These are phyloP conservation scores for Helobdella robusta DNA, from an alignment of 2,888 invertebrate species.

Conservation along the genomic window DNA sequence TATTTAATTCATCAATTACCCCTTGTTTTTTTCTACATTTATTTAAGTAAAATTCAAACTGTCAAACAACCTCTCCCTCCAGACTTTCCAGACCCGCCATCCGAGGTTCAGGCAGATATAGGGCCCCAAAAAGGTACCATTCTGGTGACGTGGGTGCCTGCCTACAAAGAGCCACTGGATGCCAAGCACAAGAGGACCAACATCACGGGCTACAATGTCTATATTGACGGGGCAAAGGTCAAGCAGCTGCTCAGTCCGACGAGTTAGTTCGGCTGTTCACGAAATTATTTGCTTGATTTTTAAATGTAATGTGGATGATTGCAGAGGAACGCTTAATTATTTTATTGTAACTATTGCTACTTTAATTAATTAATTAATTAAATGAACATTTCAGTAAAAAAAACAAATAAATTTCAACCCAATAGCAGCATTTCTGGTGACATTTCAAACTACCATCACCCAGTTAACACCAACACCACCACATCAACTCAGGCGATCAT, in stretches of 20 bases:
- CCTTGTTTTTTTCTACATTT: not conserved
- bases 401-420: not conserved
- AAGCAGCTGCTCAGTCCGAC: constrained; percentile 28
- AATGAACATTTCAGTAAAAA: not conserved
- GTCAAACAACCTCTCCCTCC: not conserved
- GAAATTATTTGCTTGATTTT: not conserved
- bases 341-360: not conserved
- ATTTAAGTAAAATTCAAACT: not conserved
- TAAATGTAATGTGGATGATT: not conserved
- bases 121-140: constrained; percentile 98
- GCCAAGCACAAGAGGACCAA: constrained; percentile 1
- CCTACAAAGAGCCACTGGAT: constrained; percentile 7
- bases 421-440: too few species aligned
- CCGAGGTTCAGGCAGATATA: constrained; percentile 77
- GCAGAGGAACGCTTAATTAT: not conserved
- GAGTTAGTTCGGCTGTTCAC: constrained; percentile 4
- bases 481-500: constrained; percentile 25
- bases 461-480: not conserved
- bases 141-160: constrained; percentile 93
- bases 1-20: too few species aligned
- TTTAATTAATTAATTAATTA: too few species aligned
- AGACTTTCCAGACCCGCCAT: constrained; percentile 56
- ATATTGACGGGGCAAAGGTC: constrained; percentile 25
- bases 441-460: too few species aligned
- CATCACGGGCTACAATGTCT: constrained; percentile 29